Percentiles rank a stretch among this genome's conserved stretches.
Conservation (phyloP, 2,888 invertebrate genomes). For the Acleris laterana region DNA sequence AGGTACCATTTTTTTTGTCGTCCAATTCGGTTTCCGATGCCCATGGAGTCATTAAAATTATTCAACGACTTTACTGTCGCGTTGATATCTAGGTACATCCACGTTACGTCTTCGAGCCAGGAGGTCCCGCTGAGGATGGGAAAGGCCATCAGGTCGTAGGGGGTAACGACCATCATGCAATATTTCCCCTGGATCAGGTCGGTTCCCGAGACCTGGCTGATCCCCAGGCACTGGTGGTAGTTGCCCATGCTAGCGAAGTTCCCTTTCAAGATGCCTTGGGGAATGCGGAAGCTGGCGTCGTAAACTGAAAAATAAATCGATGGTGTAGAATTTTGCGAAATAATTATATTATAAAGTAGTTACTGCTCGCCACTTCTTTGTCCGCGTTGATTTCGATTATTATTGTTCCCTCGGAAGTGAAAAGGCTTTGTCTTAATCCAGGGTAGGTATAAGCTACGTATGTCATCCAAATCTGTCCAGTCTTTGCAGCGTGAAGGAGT, state of each 20-base stretch:
- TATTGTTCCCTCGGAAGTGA: too few relatives aligned
- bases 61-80: neutral
- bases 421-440: too few relatives aligned
- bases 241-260: conserved; percentile 54
- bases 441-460: too few relatives aligned
- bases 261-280: conserved; percentile 49
- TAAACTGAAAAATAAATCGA: conserved; percentile 45
- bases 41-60: neutral
- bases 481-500: too few relatives aligned
- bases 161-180: conserved; percentile 53
- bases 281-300: conserved; percentile 55
- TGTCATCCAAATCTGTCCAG: too few relatives aligned
- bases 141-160: conserved; percentile 45
- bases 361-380: too few relatives aligned
- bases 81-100: neutral
- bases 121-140: neutral
- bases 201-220: conserved; percentile 42
- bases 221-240: conserved; percentile 56
- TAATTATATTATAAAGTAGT: too few relatives aligned
- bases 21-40: neutral
- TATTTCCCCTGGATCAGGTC: conserved; percentile 55
- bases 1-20: neutral
- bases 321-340: too few relatives aligned
- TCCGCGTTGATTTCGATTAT: too few relatives aligned
- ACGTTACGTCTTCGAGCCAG: conserved; percentile 5